These are phyloP conservation scores for Collichthys lucidus DNA, from an alignment of 2,113 vertebrate genomes.

Conservation along the genomic window DNA sequence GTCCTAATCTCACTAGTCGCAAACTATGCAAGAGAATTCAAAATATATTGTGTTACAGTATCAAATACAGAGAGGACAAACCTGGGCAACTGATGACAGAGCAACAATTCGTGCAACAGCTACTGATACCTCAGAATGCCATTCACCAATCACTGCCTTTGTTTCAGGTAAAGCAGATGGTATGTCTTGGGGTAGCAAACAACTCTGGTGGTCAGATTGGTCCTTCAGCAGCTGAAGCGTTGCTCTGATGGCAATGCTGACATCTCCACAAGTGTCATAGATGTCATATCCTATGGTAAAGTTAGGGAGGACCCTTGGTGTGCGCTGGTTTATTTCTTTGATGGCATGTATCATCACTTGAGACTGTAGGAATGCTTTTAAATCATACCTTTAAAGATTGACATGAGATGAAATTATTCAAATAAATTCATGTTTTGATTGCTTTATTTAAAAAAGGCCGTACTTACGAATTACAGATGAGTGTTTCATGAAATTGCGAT, in stretches of 20 bases:
- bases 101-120: slow-evolving; percentile 71
- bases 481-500: neutral
- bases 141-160: slow-evolving; percentile 74
- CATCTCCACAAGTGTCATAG: slow-evolving; percentile 77
- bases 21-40: neutral
- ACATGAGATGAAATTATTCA: neutral
- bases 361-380: slow-evolving; percentile 29
- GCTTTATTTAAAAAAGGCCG: neutral
- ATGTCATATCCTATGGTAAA: slow-evolving; percentile 76
- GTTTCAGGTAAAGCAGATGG: slow-evolving; percentile 5
- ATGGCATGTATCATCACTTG: slow-evolving; percentile 77
- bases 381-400: slow-evolving; percentile 34
- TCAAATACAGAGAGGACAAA: slow-evolving; percentile 35
- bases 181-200: slow-evolving; percentile 1
- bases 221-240: slow-evolving; percentile 57
- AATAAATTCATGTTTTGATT: neutral
- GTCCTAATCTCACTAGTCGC: neutral
- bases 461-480: slow-evolving; percentile 57
- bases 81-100: slow-evolving; percentile 73
- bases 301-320: slow-evolving; percentile 51
- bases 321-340: slow-evolving; percentile 61
- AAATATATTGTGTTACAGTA: neutral
- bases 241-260: slow-evolving; percentile 47
- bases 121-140: slow-evolving; percentile 62
- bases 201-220: slow-evolving; percentile 6